phyloP scores from a whole-genome alignment of 2,797 vertebrate genomes.

The Girardinus metallicus region DNA sequence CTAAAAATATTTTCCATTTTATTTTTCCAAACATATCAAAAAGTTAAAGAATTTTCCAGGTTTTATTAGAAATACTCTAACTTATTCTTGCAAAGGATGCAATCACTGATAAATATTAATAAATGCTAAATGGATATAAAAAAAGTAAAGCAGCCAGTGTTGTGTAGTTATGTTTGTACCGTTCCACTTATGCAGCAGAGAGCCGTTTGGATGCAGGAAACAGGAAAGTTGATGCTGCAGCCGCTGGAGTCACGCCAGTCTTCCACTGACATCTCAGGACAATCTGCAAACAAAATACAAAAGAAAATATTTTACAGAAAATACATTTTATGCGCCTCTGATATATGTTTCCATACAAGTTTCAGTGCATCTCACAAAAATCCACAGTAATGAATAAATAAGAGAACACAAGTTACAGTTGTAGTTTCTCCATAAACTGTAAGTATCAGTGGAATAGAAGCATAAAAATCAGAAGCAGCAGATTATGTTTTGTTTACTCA shows the following conservation, averaged over 20 bases:
- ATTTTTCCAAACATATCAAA: background rate
- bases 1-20: background rate
- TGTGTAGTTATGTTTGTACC: slow-evolving; percentile 37
- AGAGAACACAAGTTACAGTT: background rate
- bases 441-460: background rate
- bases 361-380: background rate
- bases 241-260: slow-evolving; percentile 83
- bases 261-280: slow-evolving; percentile 72
- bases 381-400: background rate
- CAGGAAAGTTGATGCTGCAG: slow-evolving; percentile 81
- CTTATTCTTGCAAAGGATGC: background rate
- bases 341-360: background rate
- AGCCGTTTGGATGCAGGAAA: slow-evolving; percentile 84
- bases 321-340: background rate
- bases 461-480: background rate
- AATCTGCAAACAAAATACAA: slow-evolving; percentile 68
- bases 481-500: slow-evolving; percentile 67
- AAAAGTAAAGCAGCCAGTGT: background rate
- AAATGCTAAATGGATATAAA: background rate
- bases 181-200: slow-evolving; percentile 83
- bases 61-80: background rate
- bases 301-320: background rate
- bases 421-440: background rate
- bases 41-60: background rate
- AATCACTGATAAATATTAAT: background rate